phyloP scores from a whole-genome alignment of 2,888 invertebrate species.

The Anthrax anthrax region DNA sequence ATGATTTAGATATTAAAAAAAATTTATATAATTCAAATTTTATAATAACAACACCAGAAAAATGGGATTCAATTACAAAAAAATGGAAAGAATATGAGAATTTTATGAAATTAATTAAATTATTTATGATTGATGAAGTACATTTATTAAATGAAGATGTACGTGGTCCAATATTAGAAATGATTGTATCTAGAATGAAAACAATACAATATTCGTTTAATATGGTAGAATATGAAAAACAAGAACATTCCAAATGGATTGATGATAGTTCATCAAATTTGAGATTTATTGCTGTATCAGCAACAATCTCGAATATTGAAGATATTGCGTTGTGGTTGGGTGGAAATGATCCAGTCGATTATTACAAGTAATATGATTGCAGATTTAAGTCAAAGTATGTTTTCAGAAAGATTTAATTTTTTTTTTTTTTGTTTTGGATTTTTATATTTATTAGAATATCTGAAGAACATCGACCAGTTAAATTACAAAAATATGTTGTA shows the following conservation, averaged over 20 bases:
- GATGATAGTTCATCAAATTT: neutral
- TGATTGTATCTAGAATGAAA: conserved; percentile 69
- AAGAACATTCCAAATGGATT: neutral
- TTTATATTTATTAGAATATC: conserved; percentile 39
- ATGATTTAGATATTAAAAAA: conserved; percentile 41
- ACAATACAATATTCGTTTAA: conserved; percentile 39
- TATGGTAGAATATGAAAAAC: too few relatives aligned
- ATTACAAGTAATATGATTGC: conserved; percentile 8
- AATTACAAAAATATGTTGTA: conserved; percentile 53
- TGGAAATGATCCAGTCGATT: conserved; percentile 29
- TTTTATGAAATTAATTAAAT: conserved; percentile 45
- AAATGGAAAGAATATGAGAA: conserved; percentile 53
- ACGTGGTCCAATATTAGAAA: conserved; percentile 63
- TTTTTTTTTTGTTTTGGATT: too few relatives aligned
- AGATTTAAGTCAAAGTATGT: too few relatives aligned
- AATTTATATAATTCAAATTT: conserved; percentile 40
- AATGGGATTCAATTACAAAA: conserved; percentile 69
- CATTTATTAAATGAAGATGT: conserved; percentile 57
- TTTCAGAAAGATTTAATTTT: too few relatives aligned
- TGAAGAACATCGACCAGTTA: conserved; percentile 59
- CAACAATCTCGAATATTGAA: conserved; percentile 62
- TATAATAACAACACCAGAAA: conserved; percentile 70
- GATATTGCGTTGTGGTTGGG: conserved; percentile 63
- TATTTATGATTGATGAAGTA: conserved; percentile 63
- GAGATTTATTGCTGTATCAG: conserved; percentile 62